Conservation (phyloP, 2,113 vertebrate species). For the Oncorhynchus nerka region DNA sequence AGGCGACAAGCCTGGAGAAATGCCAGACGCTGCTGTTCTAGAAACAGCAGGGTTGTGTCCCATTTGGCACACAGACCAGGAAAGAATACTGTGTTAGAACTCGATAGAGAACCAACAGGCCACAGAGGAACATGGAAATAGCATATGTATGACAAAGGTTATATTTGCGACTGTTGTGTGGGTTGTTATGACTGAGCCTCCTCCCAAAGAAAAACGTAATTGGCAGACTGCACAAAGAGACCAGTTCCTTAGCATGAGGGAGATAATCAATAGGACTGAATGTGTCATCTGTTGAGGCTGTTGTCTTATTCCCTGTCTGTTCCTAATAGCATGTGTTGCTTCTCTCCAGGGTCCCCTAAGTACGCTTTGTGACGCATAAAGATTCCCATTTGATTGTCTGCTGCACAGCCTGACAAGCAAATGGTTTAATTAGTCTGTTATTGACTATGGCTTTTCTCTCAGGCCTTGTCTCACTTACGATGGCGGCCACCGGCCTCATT, state of each 20-base stretch:
- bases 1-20: background rate
- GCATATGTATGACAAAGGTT: background rate
- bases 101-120: background rate
- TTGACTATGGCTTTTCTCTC: constrained; percentile 46
- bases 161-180: background rate
- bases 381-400: constrained; percentile 35
- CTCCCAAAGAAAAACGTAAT: constrained; percentile 11
- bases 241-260: background rate
- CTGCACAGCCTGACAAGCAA: constrained; percentile 36
- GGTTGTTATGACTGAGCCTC: background rate
- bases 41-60: background rate
- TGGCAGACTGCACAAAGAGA: constrained; percentile 5
- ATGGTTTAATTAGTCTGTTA: constrained; percentile 56
- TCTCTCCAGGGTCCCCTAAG: constrained; percentile 30
- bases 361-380: constrained; percentile 19
- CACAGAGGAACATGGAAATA: background rate
- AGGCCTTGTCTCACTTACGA: constrained; percentile 41
- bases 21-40: background rate
- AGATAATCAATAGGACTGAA: constrained; percentile 7
- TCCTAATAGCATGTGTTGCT: constrained; percentile 20
- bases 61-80: background rate
- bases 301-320: background rate
- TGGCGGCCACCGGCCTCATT: constrained; percentile 33
- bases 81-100: too few species aligned
- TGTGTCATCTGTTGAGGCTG: background rate